Evolutionary conservation across 2,113 vertebrate genomes (phyloP).

Genomic region (Syrrhaptes paradoxus): DNA sequence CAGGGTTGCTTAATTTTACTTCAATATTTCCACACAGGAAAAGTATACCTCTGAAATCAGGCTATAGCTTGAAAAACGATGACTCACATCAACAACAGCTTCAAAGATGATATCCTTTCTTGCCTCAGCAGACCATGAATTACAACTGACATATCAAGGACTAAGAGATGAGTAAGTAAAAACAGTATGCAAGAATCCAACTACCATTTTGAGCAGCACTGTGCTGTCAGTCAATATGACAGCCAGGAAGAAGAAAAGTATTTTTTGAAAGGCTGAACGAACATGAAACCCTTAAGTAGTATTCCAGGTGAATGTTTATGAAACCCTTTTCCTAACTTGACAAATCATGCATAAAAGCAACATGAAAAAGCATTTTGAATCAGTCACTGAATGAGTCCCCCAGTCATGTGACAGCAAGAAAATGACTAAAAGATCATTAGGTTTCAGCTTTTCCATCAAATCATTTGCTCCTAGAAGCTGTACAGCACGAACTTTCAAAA

Average conservation of each 20-base stretch:
- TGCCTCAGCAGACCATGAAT: background rate
- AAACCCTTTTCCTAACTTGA: background rate
- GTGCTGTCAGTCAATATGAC: background rate
- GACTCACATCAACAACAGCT: background rate
- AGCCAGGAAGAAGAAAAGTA: background rate
- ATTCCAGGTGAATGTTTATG: background rate
- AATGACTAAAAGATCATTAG: background rate
- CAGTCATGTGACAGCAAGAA: background rate
- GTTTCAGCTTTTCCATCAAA: background rate
- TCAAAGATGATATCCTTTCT: background rate
- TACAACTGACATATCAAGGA: background rate
- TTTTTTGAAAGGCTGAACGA: background rate
- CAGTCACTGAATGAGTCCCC: background rate
- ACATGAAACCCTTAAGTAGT: background rate
- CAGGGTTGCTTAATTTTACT: background rate
- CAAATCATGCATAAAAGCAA: background rate
- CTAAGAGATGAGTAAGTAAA: background rate
- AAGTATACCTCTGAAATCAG: background rate
- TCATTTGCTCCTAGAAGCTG: background rate
- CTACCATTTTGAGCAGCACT: background rate
- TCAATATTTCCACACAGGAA: background rate
- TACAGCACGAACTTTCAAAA: background rate
- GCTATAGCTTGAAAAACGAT: background rate
- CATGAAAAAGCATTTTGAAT: background rate
- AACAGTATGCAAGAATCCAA: background rate